phyloP scores from a whole-genome alignment of 2,113 vertebrate genomes.

The Myotis yumanensis region DNA sequence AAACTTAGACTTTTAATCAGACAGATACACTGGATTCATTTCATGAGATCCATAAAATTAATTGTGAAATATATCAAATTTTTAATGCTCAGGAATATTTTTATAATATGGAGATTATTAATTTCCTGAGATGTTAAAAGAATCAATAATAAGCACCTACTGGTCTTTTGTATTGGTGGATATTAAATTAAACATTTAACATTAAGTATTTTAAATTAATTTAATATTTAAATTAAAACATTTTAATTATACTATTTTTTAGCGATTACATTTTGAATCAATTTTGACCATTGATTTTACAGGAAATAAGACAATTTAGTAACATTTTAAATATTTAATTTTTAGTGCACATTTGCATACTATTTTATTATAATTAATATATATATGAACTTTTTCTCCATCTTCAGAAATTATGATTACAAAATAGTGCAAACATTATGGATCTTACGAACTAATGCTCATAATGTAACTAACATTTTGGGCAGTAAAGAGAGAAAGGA shows the following conservation, averaged over 20 bases:
- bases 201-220: no score
- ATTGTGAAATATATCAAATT: not conserved
- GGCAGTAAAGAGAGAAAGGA: not conserved
- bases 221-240: not conserved
- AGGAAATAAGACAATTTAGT: not conserved
- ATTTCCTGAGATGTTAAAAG: not conserved
- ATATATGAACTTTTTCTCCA: not conserved
- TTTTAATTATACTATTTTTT: not conserved
- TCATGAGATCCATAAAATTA: not conserved
- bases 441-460: not conserved
- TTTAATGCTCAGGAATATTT: not conserved
- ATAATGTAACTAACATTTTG: not conserved
- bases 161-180: not conserved
- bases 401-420: not conserved
- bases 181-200: not conserved
- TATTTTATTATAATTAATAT: constrained; percentile 1
- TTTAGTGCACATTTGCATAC: not conserved
- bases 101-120: not conserved
- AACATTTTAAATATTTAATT: not conserved
- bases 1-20: not conserved
- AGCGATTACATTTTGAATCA: not conserved
- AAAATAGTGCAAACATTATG: not conserved
- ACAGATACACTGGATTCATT: not conserved
- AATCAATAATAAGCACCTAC: not conserved
- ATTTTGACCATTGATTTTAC: not conserved